Evolutionary conservation across 2,888 invertebrate genomes (phyloP).

Genomic region (Lasioglossum calceatum): DNA sequence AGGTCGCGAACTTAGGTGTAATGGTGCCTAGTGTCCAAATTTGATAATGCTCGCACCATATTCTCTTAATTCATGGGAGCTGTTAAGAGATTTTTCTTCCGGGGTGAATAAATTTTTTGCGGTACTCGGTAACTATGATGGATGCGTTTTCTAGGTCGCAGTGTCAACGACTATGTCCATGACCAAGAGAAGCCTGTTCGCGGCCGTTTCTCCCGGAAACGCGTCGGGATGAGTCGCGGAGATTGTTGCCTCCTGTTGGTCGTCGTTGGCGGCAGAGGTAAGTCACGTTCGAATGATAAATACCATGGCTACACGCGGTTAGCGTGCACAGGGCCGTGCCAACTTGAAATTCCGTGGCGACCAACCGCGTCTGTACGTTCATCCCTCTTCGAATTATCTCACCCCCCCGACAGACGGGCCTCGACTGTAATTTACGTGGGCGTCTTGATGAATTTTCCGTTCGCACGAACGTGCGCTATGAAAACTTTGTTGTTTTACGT

Average conservation of each 20-base stretch:
- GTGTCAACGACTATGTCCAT: conserved; percentile 12
- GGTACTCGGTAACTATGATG: neutral
- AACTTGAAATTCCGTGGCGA: conserved; percentile 21
- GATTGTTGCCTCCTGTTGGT: conserved; percentile 34
- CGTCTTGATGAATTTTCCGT: neutral
- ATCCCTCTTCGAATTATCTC: conserved; percentile 16
- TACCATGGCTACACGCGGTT: conserved; percentile 66
- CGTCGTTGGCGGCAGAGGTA: conserved; percentile 63
- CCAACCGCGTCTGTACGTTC: neutral
- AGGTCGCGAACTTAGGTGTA: too few species aligned
- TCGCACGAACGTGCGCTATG: neutral
- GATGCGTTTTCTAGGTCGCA: conserved; percentile 1
- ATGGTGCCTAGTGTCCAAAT: too few species aligned
- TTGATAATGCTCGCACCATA: too few species aligned
- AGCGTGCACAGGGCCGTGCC: conserved; percentile 49
- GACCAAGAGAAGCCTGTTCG: conserved; percentile 33
- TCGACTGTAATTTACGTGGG: neutral
- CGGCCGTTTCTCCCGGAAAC: conserved; percentile 56
- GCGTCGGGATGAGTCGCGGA: conserved; percentile 37
- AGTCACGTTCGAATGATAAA: conserved; percentile 77
- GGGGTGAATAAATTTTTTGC: neutral
- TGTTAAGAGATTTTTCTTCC: neutral
- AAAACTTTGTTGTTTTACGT: neutral
- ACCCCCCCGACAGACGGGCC: neutral
- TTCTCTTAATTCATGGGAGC: neutral